These are phyloP conservation scores for Drosophila dunni DNA, from an alignment of 1,140 invertebrate genomes.

Conservation along the genomic window DNA sequence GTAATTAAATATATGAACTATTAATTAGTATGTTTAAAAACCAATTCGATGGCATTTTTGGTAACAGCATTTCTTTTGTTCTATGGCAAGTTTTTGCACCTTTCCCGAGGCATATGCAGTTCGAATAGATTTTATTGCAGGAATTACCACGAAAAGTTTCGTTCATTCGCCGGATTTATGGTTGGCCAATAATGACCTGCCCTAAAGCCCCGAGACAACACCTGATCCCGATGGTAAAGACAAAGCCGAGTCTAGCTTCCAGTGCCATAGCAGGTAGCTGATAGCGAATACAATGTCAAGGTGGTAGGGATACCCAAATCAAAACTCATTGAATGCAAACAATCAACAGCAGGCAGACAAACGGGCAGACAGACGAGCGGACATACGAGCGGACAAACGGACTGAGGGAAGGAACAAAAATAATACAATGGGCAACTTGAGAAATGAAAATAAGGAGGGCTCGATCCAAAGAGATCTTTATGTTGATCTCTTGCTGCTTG, in stretches of 20 bases:
- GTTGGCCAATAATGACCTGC: constrained; percentile 66
- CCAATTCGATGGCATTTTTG: constrained; percentile 16
- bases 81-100: constrained; percentile 25
- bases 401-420: neutral
- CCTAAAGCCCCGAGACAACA: constrained; percentile 61
- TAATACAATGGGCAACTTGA: constrained; percentile 38
- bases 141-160: constrained; percentile 67
- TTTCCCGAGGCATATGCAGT: constrained; percentile 15
- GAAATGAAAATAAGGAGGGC: constrained; percentile 46
- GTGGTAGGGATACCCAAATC: constrained; percentile 75
- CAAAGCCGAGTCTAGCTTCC: constrained; percentile 2
- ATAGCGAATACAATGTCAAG: constrained; percentile 60
- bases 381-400: neutral
- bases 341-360: constrained; percentile 58
- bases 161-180: constrained; percentile 70
- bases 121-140: constrained; percentile 6
- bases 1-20: constrained; percentile 74
- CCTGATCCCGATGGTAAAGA: constrained; percentile 52
- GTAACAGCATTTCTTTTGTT: neutral
- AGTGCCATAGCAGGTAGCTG: constrained; percentile 41
- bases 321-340: constrained; percentile 74
- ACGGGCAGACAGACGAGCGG: constrained; percentile 3
- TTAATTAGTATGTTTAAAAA: constrained; percentile 70
- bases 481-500: constrained; percentile 1
- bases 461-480: constrained; percentile 4